Evolutionary conservation across 2,113 vertebrate species (phyloP).

Genomic region (Brachyhypopomus gauderio): DNA sequence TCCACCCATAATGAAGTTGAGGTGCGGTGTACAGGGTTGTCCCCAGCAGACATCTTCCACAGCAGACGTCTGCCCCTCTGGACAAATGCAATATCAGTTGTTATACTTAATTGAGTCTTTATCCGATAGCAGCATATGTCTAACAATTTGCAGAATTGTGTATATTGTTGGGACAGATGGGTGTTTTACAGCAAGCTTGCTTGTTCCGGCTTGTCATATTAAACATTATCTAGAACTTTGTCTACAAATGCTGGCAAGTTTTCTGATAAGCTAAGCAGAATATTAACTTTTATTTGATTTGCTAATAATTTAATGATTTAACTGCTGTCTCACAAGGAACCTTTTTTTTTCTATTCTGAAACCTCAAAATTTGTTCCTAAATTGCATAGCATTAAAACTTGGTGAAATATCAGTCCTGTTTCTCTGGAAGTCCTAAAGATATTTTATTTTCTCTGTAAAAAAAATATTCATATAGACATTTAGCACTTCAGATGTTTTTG

Average conservation of each 20-base stretch:
- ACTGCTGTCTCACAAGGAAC: neutral
- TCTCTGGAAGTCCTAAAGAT: slow-evolving; percentile 8
- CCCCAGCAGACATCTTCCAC: slow-evolving; percentile 38
- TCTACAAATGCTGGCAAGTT: slow-evolving; percentile 6
- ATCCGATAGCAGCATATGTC: slow-evolving; percentile 40
- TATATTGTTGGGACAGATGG: slow-evolving; percentile 41
- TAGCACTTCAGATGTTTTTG: neutral
- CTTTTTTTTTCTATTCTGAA: no score
- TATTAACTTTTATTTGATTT: neutral
- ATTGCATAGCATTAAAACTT: neutral
- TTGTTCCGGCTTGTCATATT: slow-evolving; percentile 15
- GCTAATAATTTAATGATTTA: neutral
- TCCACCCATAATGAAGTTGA: slow-evolving; percentile 44
- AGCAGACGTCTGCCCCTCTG: slow-evolving; percentile 37
- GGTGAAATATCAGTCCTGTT: slow-evolving; percentile 1
- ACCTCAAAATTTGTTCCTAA: no score
- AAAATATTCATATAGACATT: neutral
- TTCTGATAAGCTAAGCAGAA: slow-evolving; percentile 15
- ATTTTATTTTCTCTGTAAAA: neutral
- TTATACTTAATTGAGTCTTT: slow-evolving; percentile 43
- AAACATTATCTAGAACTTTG: neutral
- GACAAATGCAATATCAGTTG: slow-evolving; percentile 51
- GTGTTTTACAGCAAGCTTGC: slow-evolving; percentile 29
- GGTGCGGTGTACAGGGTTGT: slow-evolving; percentile 11
- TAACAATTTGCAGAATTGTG: slow-evolving; percentile 38